phyloP scores from a whole-genome alignment of 2,888 invertebrate species.

The Stenichneumon culpator region DNA sequence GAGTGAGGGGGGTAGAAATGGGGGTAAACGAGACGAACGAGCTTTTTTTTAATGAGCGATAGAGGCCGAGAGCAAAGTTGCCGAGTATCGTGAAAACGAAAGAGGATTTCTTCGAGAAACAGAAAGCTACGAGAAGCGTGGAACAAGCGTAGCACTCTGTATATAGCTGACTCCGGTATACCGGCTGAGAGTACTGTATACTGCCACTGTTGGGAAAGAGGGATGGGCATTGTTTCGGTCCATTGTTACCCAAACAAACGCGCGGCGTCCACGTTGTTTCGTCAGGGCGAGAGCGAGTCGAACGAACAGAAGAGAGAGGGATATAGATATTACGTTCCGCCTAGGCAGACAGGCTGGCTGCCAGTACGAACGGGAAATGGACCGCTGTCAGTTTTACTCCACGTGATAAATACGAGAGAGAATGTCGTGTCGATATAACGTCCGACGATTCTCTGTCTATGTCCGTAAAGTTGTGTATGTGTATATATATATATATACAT shows the following conservation, averaged over 20 bases:
- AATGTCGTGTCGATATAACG: constrained; percentile 72
- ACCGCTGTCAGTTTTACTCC: constrained; percentile 84
- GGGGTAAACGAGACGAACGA: constrained; percentile 45
- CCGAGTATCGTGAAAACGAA: constrained; percentile 31
- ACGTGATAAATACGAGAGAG: constrained; percentile 81
- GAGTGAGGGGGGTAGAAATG: neutral
- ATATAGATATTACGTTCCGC: constrained; percentile 65
- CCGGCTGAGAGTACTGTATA: constrained; percentile 45
- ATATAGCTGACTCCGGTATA: constrained; percentile 33
- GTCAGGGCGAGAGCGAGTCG: constrained; percentile 81
- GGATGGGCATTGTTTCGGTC: constrained; percentile 83
- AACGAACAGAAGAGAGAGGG: constrained; percentile 29
- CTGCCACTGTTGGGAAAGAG: constrained; percentile 72
- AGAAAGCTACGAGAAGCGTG: constrained; percentile 63
- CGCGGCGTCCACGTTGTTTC: constrained; percentile 83
- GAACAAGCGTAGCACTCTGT: constrained; percentile 22
- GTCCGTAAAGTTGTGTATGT: constrained; percentile 5
- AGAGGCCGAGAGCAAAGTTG: constrained; percentile 32
- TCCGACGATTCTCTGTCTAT: constrained; percentile 61
- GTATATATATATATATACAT: constrained; percentile 11
- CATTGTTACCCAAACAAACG: constrained; percentile 84
- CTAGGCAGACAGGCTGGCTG: constrained; percentile 78
- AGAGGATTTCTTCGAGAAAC: constrained; percentile 68
- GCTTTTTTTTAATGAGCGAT: constrained; percentile 48
- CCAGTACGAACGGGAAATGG: constrained; percentile 84